phyloP scores from a whole-genome alignment of 23 tunicate genomes.

The Trididemnum nubilum region DNA sequence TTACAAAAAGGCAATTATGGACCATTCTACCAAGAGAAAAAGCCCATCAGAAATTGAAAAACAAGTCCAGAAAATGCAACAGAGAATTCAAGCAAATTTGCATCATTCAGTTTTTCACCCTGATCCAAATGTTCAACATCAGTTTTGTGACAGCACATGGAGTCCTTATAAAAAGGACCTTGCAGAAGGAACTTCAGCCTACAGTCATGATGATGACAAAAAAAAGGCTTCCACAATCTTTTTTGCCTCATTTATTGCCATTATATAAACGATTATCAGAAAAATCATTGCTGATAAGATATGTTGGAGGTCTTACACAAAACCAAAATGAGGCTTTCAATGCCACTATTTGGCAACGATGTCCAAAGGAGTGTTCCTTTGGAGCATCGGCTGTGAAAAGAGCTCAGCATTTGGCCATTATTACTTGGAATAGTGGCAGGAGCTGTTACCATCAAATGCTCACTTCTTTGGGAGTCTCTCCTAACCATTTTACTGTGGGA shows the following conservation, averaged over 20 bases:
- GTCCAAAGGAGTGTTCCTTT: conserved; percentile 27
- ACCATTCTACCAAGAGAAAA: not conserved
- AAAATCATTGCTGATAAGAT: conserved; percentile 8
- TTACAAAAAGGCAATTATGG: conserved; percentile 20
- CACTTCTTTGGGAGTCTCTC: not conserved
- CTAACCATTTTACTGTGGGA: no score
- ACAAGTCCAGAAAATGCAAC: conserved; percentile 10
- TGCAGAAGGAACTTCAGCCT: not conserved
- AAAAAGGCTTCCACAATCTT: conserved; percentile 7
- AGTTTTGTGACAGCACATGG: conserved; percentile 2
- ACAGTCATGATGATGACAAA: not conserved
- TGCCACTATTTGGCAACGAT: conserved; percentile 29
- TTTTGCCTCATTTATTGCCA: conserved; percentile 29
- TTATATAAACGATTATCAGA: conserved; percentile 7
- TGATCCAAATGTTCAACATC: conserved; percentile 22
- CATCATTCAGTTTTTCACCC: conserved; percentile 13
- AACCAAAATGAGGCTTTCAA: conserved; percentile 41
- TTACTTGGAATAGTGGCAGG: conserved; percentile 33
- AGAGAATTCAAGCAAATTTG: conserved; percentile 7
- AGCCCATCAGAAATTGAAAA: not conserved
- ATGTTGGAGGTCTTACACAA: conserved; percentile 25
- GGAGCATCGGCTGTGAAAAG: conserved; percentile 30
- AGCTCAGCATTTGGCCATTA: not conserved
- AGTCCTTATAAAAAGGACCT: conserved; percentile 5
- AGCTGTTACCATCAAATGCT: not conserved